phyloP scores from a whole-genome alignment of 2,797 vertebrate species.

The Pseudotriccus pelzelni region DNA sequence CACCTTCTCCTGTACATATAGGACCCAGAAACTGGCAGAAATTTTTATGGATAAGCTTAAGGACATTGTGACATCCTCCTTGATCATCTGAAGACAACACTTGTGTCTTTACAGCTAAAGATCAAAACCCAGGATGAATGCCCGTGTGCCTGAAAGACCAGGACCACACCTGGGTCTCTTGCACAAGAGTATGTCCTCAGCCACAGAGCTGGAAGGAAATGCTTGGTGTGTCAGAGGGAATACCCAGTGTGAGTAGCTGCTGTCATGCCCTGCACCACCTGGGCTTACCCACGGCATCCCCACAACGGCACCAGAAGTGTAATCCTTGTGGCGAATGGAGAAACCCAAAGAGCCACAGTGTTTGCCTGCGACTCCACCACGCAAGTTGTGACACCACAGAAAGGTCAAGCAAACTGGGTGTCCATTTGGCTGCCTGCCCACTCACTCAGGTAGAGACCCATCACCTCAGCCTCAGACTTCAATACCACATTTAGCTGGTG shows the following conservation, averaged over 20 bases:
- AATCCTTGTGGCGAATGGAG: not conserved
- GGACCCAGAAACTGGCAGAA: not conserved
- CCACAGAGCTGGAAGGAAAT: not conserved
- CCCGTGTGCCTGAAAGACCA: not conserved
- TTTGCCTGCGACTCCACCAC: not conserved
- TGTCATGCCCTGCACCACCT: fast-evolving
- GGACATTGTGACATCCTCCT: not conserved
- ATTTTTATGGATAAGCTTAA: not conserved
- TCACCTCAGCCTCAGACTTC: constrained; percentile 9
- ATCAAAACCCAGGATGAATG: not conserved
- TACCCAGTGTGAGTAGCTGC: not conserved
- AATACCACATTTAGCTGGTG: constrained; percentile 18
- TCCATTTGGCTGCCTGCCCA: constrained; percentile 14
- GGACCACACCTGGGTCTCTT: not conserved
- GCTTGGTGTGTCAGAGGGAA: not conserved
- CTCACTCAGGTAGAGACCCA: constrained; percentile 6
- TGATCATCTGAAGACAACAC: not conserved
- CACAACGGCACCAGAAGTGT: not conserved
- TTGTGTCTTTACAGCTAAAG: not conserved
- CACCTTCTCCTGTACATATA: not conserved
- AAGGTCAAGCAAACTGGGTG: not conserved
- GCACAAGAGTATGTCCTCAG: not conserved
- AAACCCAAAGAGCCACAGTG: constrained; percentile 30
- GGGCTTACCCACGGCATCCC: not conserved
- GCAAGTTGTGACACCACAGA: not conserved